Conservation (phyloP, 2,888 invertebrate species). For the Peribatodes rhomboidaria region DNA sequence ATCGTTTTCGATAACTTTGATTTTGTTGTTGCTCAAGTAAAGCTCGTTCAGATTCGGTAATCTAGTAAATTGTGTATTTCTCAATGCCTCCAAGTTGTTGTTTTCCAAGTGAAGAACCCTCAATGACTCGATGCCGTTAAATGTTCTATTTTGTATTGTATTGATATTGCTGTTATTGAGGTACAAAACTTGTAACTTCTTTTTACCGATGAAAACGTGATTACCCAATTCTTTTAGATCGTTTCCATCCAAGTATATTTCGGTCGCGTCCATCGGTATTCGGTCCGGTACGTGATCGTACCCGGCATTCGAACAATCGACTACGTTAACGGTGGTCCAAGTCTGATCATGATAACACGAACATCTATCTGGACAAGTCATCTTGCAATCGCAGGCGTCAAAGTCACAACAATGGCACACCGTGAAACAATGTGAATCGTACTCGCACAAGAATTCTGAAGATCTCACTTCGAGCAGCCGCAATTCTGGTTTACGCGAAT, state of each 20-base stretch:
- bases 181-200: constrained; percentile 91
- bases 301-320: constrained; percentile 92
- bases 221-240: constrained; percentile 92
- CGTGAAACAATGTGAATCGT: constrained; percentile 94
- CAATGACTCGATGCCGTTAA: constrained; percentile 92
- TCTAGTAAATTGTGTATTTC: constrained; percentile 93
- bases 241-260: constrained; percentile 94
- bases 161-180: constrained; percentile 92
- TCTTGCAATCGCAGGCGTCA: constrained; percentile 96
- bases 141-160: constrained; percentile 92
- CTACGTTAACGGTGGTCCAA: constrained; percentile 93
- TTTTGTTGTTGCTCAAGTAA: constrained; percentile 92
- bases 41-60: constrained; percentile 91
- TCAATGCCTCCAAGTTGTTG: constrained; percentile 90
- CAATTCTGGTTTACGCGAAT: constrained; percentile 87
- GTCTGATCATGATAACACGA: constrained; percentile 95
- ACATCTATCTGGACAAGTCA: constrained; percentile 95
- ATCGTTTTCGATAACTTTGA: constrained; percentile 90
- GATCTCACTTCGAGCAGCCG: constrained; percentile 90
- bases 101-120: constrained; percentile 92
- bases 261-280: constrained; percentile 96
- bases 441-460: constrained; percentile 93
- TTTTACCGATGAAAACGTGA: constrained; percentile 95
- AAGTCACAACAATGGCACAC: constrained; percentile 96
- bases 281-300: constrained; percentile 91